These are phyloP conservation scores for Troides helena DNA, from an alignment of 2,888 invertebrate genomes.

Conservation along the genomic window DNA sequence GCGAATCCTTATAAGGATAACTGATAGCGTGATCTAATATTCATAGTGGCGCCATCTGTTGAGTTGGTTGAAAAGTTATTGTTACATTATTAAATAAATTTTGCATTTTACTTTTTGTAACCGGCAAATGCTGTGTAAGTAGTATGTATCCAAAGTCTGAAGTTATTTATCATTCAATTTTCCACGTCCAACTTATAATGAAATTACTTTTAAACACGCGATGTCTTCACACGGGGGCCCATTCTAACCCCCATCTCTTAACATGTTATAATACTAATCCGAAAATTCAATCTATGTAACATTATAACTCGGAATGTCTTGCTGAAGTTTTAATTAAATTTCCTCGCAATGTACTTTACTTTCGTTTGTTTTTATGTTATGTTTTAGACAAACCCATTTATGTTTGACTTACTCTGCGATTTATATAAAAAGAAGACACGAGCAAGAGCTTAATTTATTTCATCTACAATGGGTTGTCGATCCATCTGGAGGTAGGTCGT, in stretches of 20 bases:
- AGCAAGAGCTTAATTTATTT: too few relatives aligned
- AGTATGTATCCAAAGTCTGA: background rate
- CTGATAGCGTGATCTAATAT: too few relatives aligned
- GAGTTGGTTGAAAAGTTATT: too few relatives aligned
- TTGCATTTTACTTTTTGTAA: background rate
- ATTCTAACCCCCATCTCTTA: slow-evolving; percentile 12
- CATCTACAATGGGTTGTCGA: too few relatives aligned
- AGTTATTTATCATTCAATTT: slow-evolving; percentile 64
- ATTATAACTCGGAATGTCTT: slow-evolving; percentile 15
- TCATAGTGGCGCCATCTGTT: too few relatives aligned
- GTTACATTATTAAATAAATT: background rate
- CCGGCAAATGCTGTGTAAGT: background rate
- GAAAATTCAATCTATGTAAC: slow-evolving; percentile 20
- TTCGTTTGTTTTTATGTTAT: background rate
- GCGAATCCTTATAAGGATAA: too few relatives aligned
- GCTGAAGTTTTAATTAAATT: slow-evolving; percentile 23
- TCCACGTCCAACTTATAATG: slow-evolving; percentile 67
- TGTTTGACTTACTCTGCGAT: background rate
- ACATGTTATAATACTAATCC: slow-evolving; percentile 21
- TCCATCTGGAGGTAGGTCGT: too few relatives aligned
- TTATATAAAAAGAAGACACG: too few relatives aligned
- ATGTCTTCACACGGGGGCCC: slow-evolving; percentile 13
- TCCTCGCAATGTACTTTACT: background rate
- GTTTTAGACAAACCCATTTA: background rate
- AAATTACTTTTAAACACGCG: slow-evolving; percentile 68